Percentiles rank a stretch among this genome's conserved stretches.
These are phyloP conservation scores for Eupristina koningsbergeri DNA, from an alignment of 1,140 invertebrate species.

Conservation along the genomic window DNA sequence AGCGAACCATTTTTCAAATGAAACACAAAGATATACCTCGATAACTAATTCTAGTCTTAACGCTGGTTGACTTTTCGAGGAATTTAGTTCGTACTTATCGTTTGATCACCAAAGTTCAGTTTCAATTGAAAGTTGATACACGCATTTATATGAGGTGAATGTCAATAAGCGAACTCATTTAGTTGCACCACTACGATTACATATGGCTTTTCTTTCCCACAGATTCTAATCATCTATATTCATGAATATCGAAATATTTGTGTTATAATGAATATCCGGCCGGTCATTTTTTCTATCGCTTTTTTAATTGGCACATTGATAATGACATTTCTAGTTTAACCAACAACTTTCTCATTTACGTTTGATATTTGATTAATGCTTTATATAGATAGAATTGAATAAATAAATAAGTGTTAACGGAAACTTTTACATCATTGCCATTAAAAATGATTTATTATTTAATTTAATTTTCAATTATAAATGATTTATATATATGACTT, in stretches of 20 bases:
- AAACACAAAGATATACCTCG: neutral
- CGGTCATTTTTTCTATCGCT: neutral
- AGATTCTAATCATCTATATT: conserved; percentile 23
- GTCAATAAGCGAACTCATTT: conserved; percentile 8
- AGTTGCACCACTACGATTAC: conserved; percentile 28
- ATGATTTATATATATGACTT: no score
- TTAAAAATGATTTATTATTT: neutral
- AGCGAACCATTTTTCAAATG: neutral
- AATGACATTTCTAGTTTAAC: neutral
- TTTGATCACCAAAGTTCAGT: conserved; percentile 30
- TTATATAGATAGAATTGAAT: neutral
- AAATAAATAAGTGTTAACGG: neutral
- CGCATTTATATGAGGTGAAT: conserved; percentile 13
- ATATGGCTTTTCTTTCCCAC: conserved; percentile 15
- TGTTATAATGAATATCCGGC: neutral
- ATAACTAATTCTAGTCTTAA: conserved; percentile 4
- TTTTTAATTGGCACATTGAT: neutral
- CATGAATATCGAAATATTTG: conserved; percentile 26
- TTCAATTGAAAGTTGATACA: conserved; percentile 41
- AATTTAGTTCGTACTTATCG: conserved; percentile 30
- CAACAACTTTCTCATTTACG: neutral
- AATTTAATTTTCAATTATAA: no score
- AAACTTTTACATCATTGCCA: neutral
- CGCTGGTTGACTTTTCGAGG: neutral
- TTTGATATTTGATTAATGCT: neutral